Percentiles rank a stretch among this genome's conserved stretches.
Evolutionary conservation across 37 sponge, comb jelly and placozoan species (phyloP).

Genomic region (Axinella damicornis): DNA sequence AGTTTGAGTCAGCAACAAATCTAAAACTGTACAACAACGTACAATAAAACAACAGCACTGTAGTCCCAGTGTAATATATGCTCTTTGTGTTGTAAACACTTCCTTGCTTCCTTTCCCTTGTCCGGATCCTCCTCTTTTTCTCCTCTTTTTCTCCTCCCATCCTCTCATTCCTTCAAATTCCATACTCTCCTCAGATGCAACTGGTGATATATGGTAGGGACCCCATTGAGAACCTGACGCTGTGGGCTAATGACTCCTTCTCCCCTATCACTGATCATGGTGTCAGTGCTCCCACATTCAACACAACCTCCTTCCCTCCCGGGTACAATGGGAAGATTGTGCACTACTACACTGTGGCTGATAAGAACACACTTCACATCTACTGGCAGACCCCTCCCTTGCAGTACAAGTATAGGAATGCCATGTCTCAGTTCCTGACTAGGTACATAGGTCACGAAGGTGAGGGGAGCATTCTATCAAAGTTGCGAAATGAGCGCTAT

Average conservation of each 20-base stretch:
- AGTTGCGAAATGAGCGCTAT: conserved; percentile 25
- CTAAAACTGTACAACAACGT: too few relatives aligned
- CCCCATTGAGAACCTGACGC: conserved; percentile 42
- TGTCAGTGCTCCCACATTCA: conserved; percentile 7
- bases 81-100: too few relatives aligned
- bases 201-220: conserved; percentile 85
- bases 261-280: conserved; percentile 67
- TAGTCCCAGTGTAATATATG: too few relatives aligned
- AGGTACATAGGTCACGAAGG: conserved; percentile 66
- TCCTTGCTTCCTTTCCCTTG: too few relatives aligned
- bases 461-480: conserved; percentile 25
- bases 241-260: conserved; percentile 62
- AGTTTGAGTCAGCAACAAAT: too few relatives aligned
- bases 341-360: conserved; percentile 53
- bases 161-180: too few relatives aligned
- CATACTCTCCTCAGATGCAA: conserved; percentile 79
- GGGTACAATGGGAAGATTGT: conserved; percentile 42
- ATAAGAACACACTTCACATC: conserved; percentile 30
- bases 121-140: too few relatives aligned
- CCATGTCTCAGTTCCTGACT: conserved; percentile 30
- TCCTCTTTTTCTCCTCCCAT: too few relatives aligned
- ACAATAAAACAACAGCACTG: too few relatives aligned
- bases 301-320: conserved; percentile 43
- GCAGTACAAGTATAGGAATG: conserved; percentile 25
- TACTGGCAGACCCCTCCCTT: conserved; percentile 59